Evolutionary conservation across 2,113 vertebrate species (phyloP), one percentile per base, ranked within the genome.

Genomic region (Colistium nudipinnis): DNA sequence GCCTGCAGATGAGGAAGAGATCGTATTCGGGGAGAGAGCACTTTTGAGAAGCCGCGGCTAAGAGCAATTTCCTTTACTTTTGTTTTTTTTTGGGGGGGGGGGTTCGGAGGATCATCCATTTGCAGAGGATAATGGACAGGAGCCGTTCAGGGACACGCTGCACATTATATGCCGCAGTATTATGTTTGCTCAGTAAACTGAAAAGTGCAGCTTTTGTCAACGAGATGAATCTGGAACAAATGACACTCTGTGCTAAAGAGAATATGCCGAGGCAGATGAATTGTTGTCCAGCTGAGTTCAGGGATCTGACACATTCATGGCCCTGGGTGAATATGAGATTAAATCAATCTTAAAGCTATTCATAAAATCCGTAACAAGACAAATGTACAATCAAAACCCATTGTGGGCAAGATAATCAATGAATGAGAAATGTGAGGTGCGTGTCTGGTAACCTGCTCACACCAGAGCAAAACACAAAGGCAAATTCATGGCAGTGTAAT

Each of bases 41-140:
- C 22, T n/a, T 28, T 53, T 62, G 25, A 60, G 36, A 75, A 74
- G 65, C 53, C 55, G 13, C 25, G 41, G 39, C 24, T n/a, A 57
- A 20, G 48, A 49, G 27, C 44, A 33, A 59, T 70, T 70, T 72
- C 43, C 36, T n/a, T 77, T 83, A 54, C n/a, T n/a, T n/a, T n/a
- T n/a, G n/a, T n/a, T n/a, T n/a, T n/a, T n/a, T n/a, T n/a, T n/a
- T n/a, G n/a, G n/a, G n/a, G n/a, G n/a, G n/a, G n/a, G n/a, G 39
- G 19, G 35, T 57, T 33, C 35, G 33, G 35, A 8, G 56, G 53
- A n/a, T 76, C 41, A 39, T 39, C 36, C 49, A n/a, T 51, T 66
- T 39, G 27, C 30, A 38, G 33, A 6, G 38, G 66, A 47, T 35
- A 49, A 71, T n/a, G 54, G 49, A 57, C 31, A 25, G 45, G 49